Base-by-base conservation (phyloP, 2,888 invertebrate genomes). In the Hemaris fuciformis region DNA sequence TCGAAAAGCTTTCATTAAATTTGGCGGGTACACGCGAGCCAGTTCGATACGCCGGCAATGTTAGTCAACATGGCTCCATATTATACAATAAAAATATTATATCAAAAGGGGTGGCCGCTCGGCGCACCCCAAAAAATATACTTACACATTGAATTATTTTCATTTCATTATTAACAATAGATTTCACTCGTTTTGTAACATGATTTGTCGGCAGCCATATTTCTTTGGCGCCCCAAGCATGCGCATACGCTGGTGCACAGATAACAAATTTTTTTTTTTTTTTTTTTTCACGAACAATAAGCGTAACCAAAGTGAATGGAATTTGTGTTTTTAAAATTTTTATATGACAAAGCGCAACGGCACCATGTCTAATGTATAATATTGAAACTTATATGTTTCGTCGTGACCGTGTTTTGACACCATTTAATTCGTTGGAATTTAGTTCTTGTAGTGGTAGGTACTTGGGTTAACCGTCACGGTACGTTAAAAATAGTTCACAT, bases 161-260 rank as follows among this genome's bases (percentile, higher is more conserved):
- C 82, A 88, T 89, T 89, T 84, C 85, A 88, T 90, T 89, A 89
- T 80, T 88, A 89, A 91, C 91, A 91, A 92, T 85, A 89, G 85
- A 88, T 89, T 90, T 89, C 88, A 89, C 89, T 89, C 90, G 85
- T 88, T 91, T 89, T 87, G 86, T 87, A 91, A 89, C 88, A 89
- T 92, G 90, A 92, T 91, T 91, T 90, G 85, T 86, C 83, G 81
- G 86, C 84, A 79, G 92, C 91, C 93, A 92, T 91, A 79, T 88
- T 91, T 81, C 75, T 72, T 69, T 66, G 63, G 66, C 70, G 75
- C 77, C 77, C 76, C 27, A 53, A 53, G 67, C 77, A 73, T 81
- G 81, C 80, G 69, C 70, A 69, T 73, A 77, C 83, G 75, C 76
- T 63, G 62, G 43, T 46, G 64, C 66, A 59, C 71, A 69, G 66